A percentile compares a stretch with the other conserved stretches of the same genome.
phyloP scores from a whole-genome alignment of 2,113 vertebrate genomes.

The Eolophus roseicapilla region DNA sequence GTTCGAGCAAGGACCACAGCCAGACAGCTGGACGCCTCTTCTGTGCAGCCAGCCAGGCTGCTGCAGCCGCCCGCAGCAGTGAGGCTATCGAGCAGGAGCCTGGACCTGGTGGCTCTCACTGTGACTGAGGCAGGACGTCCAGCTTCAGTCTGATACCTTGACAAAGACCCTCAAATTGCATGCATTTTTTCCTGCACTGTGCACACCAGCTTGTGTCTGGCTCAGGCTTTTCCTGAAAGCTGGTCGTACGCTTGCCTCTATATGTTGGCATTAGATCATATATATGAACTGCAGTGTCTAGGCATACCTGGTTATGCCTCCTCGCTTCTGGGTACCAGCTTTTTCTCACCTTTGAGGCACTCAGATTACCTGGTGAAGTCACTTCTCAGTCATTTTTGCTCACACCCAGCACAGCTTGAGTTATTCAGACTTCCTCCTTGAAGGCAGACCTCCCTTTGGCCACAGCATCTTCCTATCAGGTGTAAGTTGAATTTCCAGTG shows the following conservation, averaged over 20 bases:
- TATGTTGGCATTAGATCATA: neutral
- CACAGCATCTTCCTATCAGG: neutral
- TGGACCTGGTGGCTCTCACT: fast-evolving
- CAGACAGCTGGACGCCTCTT: slow-evolving; percentile 55
- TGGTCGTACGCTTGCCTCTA: fast-evolving
- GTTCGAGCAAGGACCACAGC: slow-evolving; percentile 25
- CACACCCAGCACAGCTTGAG: neutral
- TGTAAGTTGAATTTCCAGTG: neutral
- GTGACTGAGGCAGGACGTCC: neutral
- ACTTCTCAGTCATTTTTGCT: neutral
- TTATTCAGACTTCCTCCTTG: neutral
- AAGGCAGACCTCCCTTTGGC: neutral
- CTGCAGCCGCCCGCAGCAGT: neutral
- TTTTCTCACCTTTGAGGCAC: neutral
- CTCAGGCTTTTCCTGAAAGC: neutral
- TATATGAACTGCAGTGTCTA: neutral
- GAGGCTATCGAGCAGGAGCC: neutral
- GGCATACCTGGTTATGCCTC: neutral
- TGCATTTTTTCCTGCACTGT: neutral
- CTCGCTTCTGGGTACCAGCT: neutral
- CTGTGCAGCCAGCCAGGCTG: neutral
- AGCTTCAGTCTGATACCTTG: neutral
- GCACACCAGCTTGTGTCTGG: neutral
- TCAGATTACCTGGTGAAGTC: neutral
- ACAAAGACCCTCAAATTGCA: neutral